Evolutionary conservation across 1,140 invertebrate genomes (phyloP).

Genomic region (Zophobas atratus): DNA sequence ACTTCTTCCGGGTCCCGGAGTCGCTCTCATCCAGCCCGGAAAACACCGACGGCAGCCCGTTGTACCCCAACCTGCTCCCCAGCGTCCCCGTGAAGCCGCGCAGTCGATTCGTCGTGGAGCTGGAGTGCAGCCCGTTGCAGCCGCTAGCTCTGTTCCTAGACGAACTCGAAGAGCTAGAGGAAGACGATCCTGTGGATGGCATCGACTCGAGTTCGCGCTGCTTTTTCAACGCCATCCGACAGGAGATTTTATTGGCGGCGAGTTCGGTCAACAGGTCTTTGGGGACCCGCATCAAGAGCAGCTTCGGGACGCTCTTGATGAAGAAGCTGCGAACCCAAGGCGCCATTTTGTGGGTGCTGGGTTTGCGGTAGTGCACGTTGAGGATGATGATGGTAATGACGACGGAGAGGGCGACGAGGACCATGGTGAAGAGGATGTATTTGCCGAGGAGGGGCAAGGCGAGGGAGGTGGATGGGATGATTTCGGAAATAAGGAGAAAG

Average conservation of each 20-base stretch:
- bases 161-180: slow-evolving; percentile 78
- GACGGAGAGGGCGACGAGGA: slow-evolving; percentile 96
- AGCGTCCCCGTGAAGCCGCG: slow-evolving; percentile 79
- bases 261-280: slow-evolving; percentile 85
- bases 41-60: slow-evolving; percentile 85
- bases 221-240: slow-evolving; percentile 68
- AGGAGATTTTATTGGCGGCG: slow-evolving; percentile 82
- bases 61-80: slow-evolving; percentile 78
- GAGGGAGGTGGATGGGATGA: slow-evolving; percentile 98
- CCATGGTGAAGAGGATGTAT: slow-evolving; percentile 99
- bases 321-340: slow-evolving; percentile 93
- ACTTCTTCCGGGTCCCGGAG: slow-evolving; percentile 86
- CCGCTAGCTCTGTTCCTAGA: slow-evolving; percentile 71
- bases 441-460: slow-evolving; percentile 97
- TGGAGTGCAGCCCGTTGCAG: slow-evolving; percentile 85
- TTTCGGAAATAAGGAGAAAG: slow-evolving; percentile 97
- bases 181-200: slow-evolving; percentile 80
- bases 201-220: slow-evolving; percentile 75
- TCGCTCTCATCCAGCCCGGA: slow-evolving; percentile 86
- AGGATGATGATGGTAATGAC: slow-evolving; percentile 97
- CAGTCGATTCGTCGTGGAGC: slow-evolving; percentile 81
- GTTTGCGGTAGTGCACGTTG: slow-evolving; percentile 99
- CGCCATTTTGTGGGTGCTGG: slow-evolving; percentile 97
- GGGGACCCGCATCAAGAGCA: slow-evolving; percentile 89
- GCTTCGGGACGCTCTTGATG: slow-evolving; percentile 86